phyloP scores from a whole-genome alignment of 2,113 vertebrate genomes.

The Parus major region DNA sequence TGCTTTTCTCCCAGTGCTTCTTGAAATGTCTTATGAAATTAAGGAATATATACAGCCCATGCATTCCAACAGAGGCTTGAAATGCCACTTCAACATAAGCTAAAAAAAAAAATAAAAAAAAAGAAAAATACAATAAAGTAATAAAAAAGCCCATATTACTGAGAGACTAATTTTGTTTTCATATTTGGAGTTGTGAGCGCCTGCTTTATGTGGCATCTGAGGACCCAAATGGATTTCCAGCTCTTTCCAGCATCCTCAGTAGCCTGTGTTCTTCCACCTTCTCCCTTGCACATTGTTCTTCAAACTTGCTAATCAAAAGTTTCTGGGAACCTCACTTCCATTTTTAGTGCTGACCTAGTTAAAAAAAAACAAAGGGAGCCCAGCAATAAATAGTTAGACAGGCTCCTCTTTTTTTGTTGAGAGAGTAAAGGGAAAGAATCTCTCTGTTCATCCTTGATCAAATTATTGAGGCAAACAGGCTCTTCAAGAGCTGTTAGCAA shows the following conservation, averaged over 20 bases:
- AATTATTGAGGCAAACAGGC: background rate
- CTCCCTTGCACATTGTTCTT: background rate
- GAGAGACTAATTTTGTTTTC: background rate
- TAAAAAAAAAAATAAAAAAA: background rate
- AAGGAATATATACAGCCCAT: background rate
- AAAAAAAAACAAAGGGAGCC: background rate
- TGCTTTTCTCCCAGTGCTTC: background rate
- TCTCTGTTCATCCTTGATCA: background rate
- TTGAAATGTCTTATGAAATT: background rate
- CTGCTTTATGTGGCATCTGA: background rate
- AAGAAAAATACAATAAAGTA: background rate
- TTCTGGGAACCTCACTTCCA: background rate
- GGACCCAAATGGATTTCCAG: background rate
- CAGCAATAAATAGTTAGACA: background rate
- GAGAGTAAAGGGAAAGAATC: background rate
- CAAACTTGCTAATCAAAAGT: background rate
- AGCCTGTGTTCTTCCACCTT: background rate
- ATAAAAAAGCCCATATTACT: background rate
- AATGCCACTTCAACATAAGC: background rate
- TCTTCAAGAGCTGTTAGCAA: background rate
- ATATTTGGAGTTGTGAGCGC: accelerated
- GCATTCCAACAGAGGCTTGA: background rate
- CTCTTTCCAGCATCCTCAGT: background rate
- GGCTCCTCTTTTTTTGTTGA: background rate
- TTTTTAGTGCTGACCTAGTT: constrained; percentile 25